Evolutionary conservation across 1,140 invertebrate species (phyloP).

Genomic region (Bombus picipes): DNA sequence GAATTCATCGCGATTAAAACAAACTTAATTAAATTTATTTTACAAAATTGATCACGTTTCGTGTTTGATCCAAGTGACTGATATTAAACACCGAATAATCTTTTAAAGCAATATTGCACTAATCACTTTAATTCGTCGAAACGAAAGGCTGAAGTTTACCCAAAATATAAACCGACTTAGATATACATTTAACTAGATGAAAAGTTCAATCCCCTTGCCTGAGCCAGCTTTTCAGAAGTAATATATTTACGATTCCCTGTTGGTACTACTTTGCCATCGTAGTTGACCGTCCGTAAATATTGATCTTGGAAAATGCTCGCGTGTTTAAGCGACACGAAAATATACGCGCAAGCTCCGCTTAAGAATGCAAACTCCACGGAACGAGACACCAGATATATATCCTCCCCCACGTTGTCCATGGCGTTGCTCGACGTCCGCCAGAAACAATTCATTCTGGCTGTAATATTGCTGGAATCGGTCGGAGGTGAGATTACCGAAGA

Average conservation of each 20-base stretch:
- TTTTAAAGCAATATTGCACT: background rate
- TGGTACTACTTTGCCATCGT: background rate
- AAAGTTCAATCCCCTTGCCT: background rate
- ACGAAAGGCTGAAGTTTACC: background rate
- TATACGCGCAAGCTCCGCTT: background rate
- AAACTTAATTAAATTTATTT: background rate
- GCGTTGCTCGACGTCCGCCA: no score
- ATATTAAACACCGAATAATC: background rate
- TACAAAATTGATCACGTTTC: background rate
- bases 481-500: constrained; percentile 35
- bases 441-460: background rate
- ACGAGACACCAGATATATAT: no score
- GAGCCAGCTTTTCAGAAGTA: constrained; percentile 4
- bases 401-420: no score
- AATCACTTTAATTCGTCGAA: background rate
- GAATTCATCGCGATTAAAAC: background rate
- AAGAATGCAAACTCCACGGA: constrained; percentile 1
- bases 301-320: constrained; percentile 21
- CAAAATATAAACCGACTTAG: background rate
- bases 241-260: constrained; percentile 32
- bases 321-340: background rate
- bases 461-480: constrained; percentile 28
- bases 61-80: background rate
- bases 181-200: background rate
- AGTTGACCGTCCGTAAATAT: constrained; percentile 40